Evolutionary conservation across 2,888 invertebrate genomes (phyloP), one percentile per base, ranked within the genome.

Genomic region (Chymomyza caudatula): DNA sequence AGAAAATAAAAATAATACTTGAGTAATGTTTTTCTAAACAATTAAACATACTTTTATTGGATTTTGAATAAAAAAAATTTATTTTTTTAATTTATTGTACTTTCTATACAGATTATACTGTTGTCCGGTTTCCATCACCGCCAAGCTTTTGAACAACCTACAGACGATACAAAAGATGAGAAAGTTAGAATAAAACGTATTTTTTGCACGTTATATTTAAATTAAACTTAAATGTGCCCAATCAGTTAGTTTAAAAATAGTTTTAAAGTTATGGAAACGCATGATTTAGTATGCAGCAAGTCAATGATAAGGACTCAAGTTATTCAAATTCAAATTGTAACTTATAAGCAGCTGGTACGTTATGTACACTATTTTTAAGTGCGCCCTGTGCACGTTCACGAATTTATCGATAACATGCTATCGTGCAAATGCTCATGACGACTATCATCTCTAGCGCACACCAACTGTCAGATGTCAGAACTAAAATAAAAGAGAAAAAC

Each of bases 121-220:
- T 95, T 89, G 95, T 96, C 80, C 96, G 93, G 69, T 94, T 94
- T 70, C 94, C 93, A 89, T 96, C 96, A 53, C 96, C 96, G 25
- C 95, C 95, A 90, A 96, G 92, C 91, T 93, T 93, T 90, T 96
- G 94, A 77, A 96, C 93, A 80, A 96, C 87, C 95, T 95, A 91
- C 71, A 92, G 93, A 82, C 83, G 85, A 78, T 85, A 81, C 62
- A 69, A 44, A 56, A 64, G 2, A n/a, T n/a, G 47, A 25, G 53
- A 60, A 42, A 4, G 11, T 4, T 13, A 15, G 6, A 15, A 53
- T 2, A 17, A 23, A 53, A 54, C 2, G 20, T 42, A 19, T 51
- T 25, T 37, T 8, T 55, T 25, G 0, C 11, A 0, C 29, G 11
- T 37, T 37, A 37, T 25, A 25, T 25, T 5, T 25, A 37, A 13